phyloP scores from a whole-genome alignment of 2,888 invertebrate genomes.

The Agriotes lineatus region DNA sequence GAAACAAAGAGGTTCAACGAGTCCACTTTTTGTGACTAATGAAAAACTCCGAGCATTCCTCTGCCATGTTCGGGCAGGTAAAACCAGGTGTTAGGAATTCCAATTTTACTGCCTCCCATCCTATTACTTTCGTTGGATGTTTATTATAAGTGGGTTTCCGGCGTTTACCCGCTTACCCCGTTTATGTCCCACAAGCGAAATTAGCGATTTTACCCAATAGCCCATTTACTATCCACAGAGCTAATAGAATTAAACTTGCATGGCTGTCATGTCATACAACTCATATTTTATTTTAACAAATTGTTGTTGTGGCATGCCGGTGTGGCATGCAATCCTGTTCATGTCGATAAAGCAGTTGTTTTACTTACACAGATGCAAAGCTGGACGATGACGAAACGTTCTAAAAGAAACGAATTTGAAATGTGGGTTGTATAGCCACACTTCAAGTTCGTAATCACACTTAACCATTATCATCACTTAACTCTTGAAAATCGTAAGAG shows the following conservation, averaged over 20 bases:
- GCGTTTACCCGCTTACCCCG: conserved; percentile 33
- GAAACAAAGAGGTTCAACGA: conserved; percentile 53
- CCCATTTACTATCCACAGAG: conserved; percentile 36
- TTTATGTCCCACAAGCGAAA: conserved; percentile 14
- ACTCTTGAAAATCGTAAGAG: no score
- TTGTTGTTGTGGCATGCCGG: conserved; percentile 44
- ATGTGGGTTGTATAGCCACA: no score
- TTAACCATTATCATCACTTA: no score
- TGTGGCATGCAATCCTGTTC: conserved; percentile 44
- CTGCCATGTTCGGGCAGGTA: conserved; percentile 48
- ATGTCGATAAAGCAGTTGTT: conserved; percentile 43
- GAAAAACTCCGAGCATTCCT: conserved; percentile 50
- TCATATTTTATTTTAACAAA: conserved; percentile 50
- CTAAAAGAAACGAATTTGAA: no score
- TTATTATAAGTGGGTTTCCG: conserved; percentile 40
- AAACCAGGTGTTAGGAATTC: conserved; percentile 54
- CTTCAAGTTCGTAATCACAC: no score
- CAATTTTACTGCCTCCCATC: conserved; percentile 52
- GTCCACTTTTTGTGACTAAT: conserved; percentile 51
- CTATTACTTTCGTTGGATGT: conserved; percentile 28
- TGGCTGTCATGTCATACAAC: conserved; percentile 49
- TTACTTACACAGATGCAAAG: conserved; percentile 10
- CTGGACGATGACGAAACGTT: no score
- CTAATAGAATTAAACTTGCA: conserved; percentile 50
- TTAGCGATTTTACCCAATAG: conserved; percentile 24